Base-by-base conservation (phyloP, 2,888 invertebrate species). In the Alentia gelatinosa region DNA sequence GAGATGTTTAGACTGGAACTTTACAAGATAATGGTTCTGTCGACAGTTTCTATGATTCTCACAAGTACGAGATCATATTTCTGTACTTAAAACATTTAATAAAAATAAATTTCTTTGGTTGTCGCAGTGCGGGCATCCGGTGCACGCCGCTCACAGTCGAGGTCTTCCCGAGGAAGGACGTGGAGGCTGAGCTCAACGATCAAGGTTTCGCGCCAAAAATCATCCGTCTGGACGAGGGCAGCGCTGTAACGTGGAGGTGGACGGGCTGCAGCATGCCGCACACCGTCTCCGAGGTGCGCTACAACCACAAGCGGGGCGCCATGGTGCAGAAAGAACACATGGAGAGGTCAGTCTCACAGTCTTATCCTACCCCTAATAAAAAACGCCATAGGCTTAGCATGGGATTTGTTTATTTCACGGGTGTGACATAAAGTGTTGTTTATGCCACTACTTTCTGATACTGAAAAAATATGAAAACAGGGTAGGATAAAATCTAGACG, bases 201-300 rank as follows among this genome's bases (percentile, higher is more conserved):
- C 93, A 94, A 15, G 96, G 96, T 0, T 96, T 96, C 93, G 91
- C 92, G n/a, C 95, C 96, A 23, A 93, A 94, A n/a, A 93, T 95
- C n/a, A 94, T 96, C 79, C 93, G 94, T 88, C 93, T 96, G 40
- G 96, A 96, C 91, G 95, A 95, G 92, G 96, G 95, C 12, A 95
- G 95, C 91, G 91, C 94, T 12, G 93, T 96, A 19, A 94, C 94
- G 90, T 96, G 96, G 96, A 92, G 92, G 26, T 96, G 96, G 96
- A 94, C 94, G 63, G 93, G 94, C 33, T 95, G 95, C 89, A 68
- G 83, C 12, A 89, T 91, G 12, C 92, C 93, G 0, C 92, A 91
- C 56, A 89, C 91, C 37, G 79, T 93, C 75, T 37, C 39, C 9
- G 93, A 93, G 42, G 92, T 89, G 0, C 40, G 86, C 84, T 92